A percentile compares a stretch with the other conserved stretches of the same genome.
Conservation (phyloP, 2,888 invertebrate genomes). For the Drosophila monieri region DNA sequence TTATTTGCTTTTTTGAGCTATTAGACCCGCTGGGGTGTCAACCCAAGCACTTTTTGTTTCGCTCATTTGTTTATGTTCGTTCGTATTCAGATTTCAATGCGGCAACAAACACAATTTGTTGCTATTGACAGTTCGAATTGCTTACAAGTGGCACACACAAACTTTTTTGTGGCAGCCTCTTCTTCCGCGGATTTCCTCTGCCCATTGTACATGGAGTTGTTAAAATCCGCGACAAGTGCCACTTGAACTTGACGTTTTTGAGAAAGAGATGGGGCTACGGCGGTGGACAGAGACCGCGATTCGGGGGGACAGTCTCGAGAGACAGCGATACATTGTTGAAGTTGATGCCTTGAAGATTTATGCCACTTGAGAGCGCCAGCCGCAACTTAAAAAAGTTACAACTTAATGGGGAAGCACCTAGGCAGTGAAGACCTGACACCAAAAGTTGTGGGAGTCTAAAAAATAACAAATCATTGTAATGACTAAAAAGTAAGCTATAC, state of each 20-base stretch:
- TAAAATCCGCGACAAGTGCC: slow-evolving; percentile 73
- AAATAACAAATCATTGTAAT: not conserved
- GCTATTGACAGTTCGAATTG: slow-evolving; percentile 69
- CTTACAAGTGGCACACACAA: slow-evolving; percentile 68
- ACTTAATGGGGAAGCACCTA: slow-evolving; percentile 40
- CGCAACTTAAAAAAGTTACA: slow-evolving; percentile 19
- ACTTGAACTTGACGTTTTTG: slow-evolving; percentile 63
- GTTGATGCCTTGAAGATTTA: slow-evolving; percentile 54
- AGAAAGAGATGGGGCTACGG: slow-evolving; percentile 11
- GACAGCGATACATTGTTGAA: slow-evolving; percentile 48
- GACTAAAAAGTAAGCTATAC: not conserved
- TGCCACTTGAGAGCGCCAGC: slow-evolving; percentile 48
- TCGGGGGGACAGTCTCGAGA: slow-evolving; percentile 42
- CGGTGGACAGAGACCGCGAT: slow-evolving; percentile 1
- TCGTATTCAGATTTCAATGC: slow-evolving; percentile 66
- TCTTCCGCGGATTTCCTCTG: slow-evolving; percentile 26
- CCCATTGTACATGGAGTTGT: slow-evolving; percentile 66
- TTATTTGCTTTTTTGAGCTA: slow-evolving; percentile 47
- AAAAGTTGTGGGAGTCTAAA: not conserved
- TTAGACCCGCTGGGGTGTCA: slow-evolving; percentile 69
- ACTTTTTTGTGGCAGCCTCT: slow-evolving; percentile 30
- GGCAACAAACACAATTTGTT: slow-evolving; percentile 37
- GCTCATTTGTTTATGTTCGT: slow-evolving; percentile 38
- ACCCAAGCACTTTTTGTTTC: slow-evolving; percentile 65
- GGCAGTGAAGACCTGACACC: slow-evolving; percentile 4